phyloP scores from a whole-genome alignment of 1,140 invertebrate genomes.

The Apolygus lucorum region DNA sequence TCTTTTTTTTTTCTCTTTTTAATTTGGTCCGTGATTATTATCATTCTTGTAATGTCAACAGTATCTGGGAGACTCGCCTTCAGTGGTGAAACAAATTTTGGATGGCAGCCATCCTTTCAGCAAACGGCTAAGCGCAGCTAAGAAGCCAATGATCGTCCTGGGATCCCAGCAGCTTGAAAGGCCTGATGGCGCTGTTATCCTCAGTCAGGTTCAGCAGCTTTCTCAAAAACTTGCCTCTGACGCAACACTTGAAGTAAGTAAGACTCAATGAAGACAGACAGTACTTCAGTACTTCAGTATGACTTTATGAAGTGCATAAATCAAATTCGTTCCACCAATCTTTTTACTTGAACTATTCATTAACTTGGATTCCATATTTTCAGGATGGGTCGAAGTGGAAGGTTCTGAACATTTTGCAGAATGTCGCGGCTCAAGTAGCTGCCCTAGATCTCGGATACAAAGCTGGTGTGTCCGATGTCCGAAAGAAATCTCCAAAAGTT shows the following conservation, averaged over 20 bases:
- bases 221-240: slow-evolving; percentile 43
- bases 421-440: slow-evolving; percentile 86
- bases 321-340: no score
- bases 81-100: slow-evolving; percentile 62
- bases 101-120: slow-evolving; percentile 66
- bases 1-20: no score
- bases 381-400: slow-evolving; percentile 52
- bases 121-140: slow-evolving; percentile 64
- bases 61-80: slow-evolving; percentile 73
- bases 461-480: slow-evolving; percentile 61
- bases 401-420: slow-evolving; percentile 84
- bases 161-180: slow-evolving; percentile 76
- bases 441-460: slow-evolving; percentile 93
- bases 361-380: neutral
- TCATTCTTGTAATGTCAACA: slow-evolving; percentile 37
- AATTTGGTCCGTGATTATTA: no score
- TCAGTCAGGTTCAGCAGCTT: slow-evolving; percentile 65
- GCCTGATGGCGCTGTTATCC: slow-evolving; percentile 65
- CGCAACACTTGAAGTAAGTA: slow-evolving; percentile 39
- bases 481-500: slow-evolving; percentile 64
- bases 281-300: no score
- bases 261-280: no score
- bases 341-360: neutral
- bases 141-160: slow-evolving; percentile 85
- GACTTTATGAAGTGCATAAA: no score